phyloP scores from a whole-genome alignment of 2,113 vertebrate species.

The Aspidoscelis tigris region DNA sequence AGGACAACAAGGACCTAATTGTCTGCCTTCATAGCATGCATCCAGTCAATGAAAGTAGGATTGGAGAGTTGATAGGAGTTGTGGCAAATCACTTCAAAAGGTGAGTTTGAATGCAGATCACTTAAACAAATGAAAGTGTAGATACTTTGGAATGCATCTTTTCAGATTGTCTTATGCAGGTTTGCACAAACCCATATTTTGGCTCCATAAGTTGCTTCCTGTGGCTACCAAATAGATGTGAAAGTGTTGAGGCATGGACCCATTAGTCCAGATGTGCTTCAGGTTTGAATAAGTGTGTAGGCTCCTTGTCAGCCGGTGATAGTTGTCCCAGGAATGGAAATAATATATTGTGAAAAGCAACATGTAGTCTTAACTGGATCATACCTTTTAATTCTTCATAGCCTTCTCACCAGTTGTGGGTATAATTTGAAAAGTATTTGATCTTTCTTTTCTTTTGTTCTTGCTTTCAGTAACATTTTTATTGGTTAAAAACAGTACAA shows the following conservation, averaged over 20 bases:
- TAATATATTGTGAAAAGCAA: neutral
- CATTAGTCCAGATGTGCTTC: neutral
- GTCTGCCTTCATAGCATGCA: slow-evolving; percentile 90
- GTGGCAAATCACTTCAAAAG: slow-evolving; percentile 95
- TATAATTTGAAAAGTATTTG: neutral
- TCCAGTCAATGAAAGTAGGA: slow-evolving; percentile 86
- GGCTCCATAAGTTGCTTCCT: neutral
- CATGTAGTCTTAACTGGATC: neutral
- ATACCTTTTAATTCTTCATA: neutral
- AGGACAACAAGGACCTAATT: slow-evolving; percentile 94
- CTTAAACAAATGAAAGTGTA: neutral
- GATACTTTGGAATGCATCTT: neutral
- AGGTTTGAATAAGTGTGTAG: neutral
- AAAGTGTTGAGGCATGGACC: neutral
- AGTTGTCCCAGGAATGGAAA: neutral
- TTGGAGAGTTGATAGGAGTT: slow-evolving; percentile 95
- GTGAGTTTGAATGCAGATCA: slow-evolving; percentile 69
- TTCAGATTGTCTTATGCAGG: neutral
- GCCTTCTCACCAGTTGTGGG: neutral
- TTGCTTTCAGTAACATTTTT: neutral
- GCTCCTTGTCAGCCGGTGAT: neutral
- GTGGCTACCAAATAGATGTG: neutral
- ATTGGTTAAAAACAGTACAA: neutral
- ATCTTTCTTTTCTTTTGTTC: neutral
- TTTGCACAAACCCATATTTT: neutral